Evolutionary conservation across 2,113 vertebrate species (phyloP), one percentile per base, ranked within the genome.

Genomic region (Lontra canadensis): DNA sequence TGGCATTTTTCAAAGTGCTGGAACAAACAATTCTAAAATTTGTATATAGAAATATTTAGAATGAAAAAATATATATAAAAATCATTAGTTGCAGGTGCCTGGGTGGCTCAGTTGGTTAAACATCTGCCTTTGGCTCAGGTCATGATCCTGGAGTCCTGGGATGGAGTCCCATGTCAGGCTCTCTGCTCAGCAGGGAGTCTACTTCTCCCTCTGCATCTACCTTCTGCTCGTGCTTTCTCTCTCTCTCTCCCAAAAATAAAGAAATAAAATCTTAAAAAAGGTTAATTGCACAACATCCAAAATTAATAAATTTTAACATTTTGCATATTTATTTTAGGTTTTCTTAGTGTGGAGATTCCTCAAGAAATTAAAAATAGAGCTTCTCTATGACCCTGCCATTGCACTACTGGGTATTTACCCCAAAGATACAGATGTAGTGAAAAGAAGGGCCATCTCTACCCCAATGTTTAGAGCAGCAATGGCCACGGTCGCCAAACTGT

Each of bases 191-290:
- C 61, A 31, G 29, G 61, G 29, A 31, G 29, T 65, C 61, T 31
- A 29, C 14, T 67, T 34, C 29, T 67, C 31, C 31, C 31, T 34
- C 63, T 15, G 63, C 29, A 31, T 14, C 29, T 65, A 34, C 29
- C 63, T 14, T 29, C 63, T 63, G 63, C 63, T 65, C 5, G 1
- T 31, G 13, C 61, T 63, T 26, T 63, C 61, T 63, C 61, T 31
- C 26, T 63, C 61, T 65, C 29, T 65, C 14, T 67, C 63, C 79
- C 52, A 34, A 49, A 47, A 78, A 39, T 71, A 87, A 86, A 65
- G 83, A 82, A 92, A 82, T 94, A 67, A 65, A 34, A 34, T 34
- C 31, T 67, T 67, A 34, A 97, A 96, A 96, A 57, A 96, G 5
- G 7, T 76, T 14, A 91, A 44, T 88, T 88, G 59, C 7, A 10